These are phyloP conservation scores for Coptotermes formosanus DNA, from an alignment of 1,140 invertebrate genomes.

Conservation along the genomic window DNA sequence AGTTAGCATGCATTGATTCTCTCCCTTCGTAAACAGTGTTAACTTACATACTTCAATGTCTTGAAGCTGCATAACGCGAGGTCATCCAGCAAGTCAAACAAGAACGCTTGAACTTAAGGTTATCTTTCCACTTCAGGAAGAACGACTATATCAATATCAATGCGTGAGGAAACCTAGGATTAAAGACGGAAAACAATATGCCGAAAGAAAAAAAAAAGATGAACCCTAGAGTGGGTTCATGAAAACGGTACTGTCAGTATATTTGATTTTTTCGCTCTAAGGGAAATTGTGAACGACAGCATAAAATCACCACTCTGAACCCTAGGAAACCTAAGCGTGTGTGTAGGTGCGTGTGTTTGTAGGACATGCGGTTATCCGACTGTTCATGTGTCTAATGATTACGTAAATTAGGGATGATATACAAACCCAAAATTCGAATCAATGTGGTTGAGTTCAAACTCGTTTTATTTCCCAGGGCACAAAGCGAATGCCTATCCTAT, in stretches of 20 bases:
- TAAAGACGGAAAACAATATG: too few species aligned
- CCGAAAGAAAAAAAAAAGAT: too few species aligned
- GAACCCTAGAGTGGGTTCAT: not conserved
- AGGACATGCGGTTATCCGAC: not conserved
- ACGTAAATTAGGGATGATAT: not conserved
- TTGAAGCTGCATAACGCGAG: too few species aligned
- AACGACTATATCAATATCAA: too few species aligned
- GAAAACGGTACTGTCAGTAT: not conserved
- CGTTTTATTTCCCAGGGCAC: not conserved
- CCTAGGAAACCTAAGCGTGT: not conserved
- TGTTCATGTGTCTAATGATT: not conserved
- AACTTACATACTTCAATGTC: too few species aligned
- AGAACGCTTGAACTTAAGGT: too few species aligned
- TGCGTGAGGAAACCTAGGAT: too few species aligned
- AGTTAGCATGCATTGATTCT: too few species aligned
- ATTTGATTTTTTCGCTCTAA: not conserved
- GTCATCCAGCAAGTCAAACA: too few species aligned
- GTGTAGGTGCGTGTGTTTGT: not conserved
- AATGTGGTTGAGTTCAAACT: not conserved
- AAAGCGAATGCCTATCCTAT: not conserved
- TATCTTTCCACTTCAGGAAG: too few species aligned
- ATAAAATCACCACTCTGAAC: not conserved
- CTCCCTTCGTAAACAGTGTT: too few species aligned
- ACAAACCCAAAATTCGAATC: not conserved
- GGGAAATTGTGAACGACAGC: not conserved